Base-by-base conservation (phyloP, 2,888 invertebrate genomes). In the Tetramorium bicarinatum region DNA sequence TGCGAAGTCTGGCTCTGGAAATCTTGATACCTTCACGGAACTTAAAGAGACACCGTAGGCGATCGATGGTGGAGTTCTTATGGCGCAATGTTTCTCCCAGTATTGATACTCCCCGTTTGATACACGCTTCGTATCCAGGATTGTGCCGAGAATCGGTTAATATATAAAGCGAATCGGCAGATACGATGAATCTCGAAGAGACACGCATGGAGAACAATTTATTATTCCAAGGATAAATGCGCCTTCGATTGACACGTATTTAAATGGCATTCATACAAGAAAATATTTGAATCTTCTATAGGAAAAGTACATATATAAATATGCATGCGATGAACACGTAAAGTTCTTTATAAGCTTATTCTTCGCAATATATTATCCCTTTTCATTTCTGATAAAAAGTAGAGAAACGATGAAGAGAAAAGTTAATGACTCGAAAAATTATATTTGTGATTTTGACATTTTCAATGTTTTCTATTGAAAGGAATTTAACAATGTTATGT, bases 41-140 rank as follows among this genome's bases (percentile, higher is more conserved):
- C 41, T 79, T 38, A 38, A 29, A 9, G 21, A 29, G n/a, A 61
- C 49, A 11, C 34, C 44, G 29, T 67, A 77, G 54, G 11, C 62
- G 56, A 54, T 29, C 52, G 59, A 56, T 29, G 34, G 6, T 52
- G 15, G 61, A 9, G 15, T 80, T 29, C 6, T 71, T 56, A 69
- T 11, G 52, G 13, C 29, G 44, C 64, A 41, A 74, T 56, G 38
- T 66, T 25, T 49, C 21, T 54, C 38, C 41, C 64, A 2, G 41
- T 75, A 18, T 59, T 13, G 34, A n/a, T n/a, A n/a, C n/a, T n/a
- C n/a, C n/a, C 29, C 38, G 13, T 54, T 82, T 44, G 61, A 64
- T 72, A 66, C 66, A 44, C 77, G 13, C 80, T 38, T 11, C 56
- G 38, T 67, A 80, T 83, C 38, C 83, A 64, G 54, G 56, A 49